Conservation (phyloP, 1,140 invertebrate species). For the Helicoverpa zea region DNA sequence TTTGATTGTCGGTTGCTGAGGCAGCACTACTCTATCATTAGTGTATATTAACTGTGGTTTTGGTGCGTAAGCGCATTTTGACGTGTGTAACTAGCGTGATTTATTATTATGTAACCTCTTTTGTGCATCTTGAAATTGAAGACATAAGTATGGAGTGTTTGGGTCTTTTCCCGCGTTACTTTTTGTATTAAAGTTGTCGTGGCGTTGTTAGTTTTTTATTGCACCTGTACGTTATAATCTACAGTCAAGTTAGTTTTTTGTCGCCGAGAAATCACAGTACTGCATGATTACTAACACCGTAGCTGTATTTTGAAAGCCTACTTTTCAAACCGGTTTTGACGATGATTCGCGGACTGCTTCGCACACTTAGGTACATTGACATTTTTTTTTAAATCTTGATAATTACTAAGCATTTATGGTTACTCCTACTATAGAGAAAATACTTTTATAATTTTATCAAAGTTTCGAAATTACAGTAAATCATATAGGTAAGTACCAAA, state of each 20-base stretch:
- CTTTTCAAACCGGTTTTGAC: slow-evolving; percentile 75
- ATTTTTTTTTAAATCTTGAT: slow-evolving; percentile 43
- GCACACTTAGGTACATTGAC: slow-evolving; percentile 25
- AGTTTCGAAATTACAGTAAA: too few relatives aligned
- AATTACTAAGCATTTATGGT: background rate
- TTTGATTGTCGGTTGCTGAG: slow-evolving; percentile 71
- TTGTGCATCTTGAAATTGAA: slow-evolving; percentile 60
- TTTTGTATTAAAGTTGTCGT: slow-evolving; percentile 41
- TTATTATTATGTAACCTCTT: slow-evolving; percentile 66
- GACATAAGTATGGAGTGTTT: slow-evolving; percentile 53
- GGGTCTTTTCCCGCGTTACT: slow-evolving; percentile 49
- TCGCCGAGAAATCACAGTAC: slow-evolving; percentile 56
- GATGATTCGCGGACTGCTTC: slow-evolving; percentile 58
- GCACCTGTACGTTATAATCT: slow-evolving; percentile 39
- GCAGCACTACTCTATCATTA: slow-evolving; percentile 73
- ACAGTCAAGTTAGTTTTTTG: slow-evolving; percentile 49
- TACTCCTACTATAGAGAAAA: too few relatives aligned
- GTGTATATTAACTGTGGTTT: slow-evolving; percentile 72
- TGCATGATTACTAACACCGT: slow-evolving; percentile 63
- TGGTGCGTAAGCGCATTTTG: slow-evolving; percentile 74
- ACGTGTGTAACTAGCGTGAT: slow-evolving; percentile 74
- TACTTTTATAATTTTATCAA: too few relatives aligned
- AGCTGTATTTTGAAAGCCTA: slow-evolving; percentile 79
- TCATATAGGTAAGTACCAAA: too few relatives aligned
- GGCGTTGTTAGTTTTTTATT: slow-evolving; percentile 42